phyloP scores from a whole-genome alignment of 2,113 vertebrate species.

The Conger conger region DNA sequence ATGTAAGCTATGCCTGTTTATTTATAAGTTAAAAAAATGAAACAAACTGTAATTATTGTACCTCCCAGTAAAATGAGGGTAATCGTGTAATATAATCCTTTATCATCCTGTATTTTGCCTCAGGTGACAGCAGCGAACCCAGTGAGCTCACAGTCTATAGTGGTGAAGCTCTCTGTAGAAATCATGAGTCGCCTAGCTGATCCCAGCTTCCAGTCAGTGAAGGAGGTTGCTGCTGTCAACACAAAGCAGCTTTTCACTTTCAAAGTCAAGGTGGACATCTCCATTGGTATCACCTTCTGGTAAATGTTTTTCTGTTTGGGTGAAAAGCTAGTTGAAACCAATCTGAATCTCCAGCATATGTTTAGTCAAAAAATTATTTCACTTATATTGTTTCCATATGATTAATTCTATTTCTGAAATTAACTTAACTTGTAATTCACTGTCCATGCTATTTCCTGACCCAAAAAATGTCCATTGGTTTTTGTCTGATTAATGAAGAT shows the following conservation, averaged over 20 bases:
- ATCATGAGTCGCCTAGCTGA: conserved; percentile 53
- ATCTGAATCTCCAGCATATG: not conserved
- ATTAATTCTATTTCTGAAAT: too few species aligned
- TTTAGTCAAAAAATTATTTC: not conserved
- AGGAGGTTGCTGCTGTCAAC: conserved; percentile 47
- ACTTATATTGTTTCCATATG: too few species aligned
- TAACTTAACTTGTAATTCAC: not conserved
- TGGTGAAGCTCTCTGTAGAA: conserved; percentile 59
- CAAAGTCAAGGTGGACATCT: conserved; percentile 63
- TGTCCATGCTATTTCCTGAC: not conserved
- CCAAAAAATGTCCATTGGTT: not conserved
- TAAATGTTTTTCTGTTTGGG: conserved; percentile 32
- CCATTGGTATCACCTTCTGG: conserved; percentile 66
- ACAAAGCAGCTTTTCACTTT: conserved; percentile 50
- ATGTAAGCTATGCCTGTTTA: conserved; percentile 47
- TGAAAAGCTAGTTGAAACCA: not conserved
- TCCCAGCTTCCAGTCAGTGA: conserved; percentile 53
- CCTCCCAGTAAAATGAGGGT: not conserved
- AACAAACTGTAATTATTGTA: not conserved
- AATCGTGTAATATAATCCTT: not conserved
- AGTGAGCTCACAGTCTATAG: conserved; percentile 64
- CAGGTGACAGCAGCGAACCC: conserved; percentile 72
- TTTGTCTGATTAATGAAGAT: not conserved
- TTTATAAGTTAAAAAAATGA: not conserved
- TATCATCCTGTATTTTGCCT: conserved; percentile 21